A percentile compares a stretch with the other conserved stretches of the same genome.
Conservation (phyloP, 1,140 invertebrate genomes). For the Diuraphis noxia region DNA sequence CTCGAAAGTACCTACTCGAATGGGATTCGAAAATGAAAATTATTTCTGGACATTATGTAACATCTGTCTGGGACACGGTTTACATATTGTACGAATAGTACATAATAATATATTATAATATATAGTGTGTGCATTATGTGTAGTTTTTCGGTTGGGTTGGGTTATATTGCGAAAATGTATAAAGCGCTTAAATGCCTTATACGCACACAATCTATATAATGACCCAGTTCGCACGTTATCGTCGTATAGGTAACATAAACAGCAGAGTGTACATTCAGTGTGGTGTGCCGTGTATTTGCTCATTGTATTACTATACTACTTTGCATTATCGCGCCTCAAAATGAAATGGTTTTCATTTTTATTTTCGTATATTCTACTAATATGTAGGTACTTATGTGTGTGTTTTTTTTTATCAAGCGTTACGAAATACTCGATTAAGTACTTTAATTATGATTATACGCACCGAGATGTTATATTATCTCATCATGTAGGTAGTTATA, state of each 20-base stretch:
- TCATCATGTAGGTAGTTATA: neutral
- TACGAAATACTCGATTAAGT: neutral
- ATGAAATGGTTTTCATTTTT: neutral
- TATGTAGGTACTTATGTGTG: neutral
- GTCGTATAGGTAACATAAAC: neutral
- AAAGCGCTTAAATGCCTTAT: neutral
- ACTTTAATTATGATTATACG: neutral
- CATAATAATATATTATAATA: neutral
- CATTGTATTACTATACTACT: neutral
- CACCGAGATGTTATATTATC: neutral
- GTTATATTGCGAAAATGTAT: conserved; percentile 2
- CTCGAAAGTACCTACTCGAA: neutral
- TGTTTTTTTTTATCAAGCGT: neutral
- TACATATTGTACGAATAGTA: neutral
- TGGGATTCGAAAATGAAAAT: conserved; percentile 16
- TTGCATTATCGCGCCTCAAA: neutral
- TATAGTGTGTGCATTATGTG: neutral
- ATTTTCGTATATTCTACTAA: neutral
- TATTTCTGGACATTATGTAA: conserved; percentile 21
- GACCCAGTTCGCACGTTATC: conserved; percentile 37
- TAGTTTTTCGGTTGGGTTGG: neutral
- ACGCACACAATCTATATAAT: neutral
- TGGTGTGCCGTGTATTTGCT: neutral
- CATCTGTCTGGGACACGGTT: conserved; percentile 6
- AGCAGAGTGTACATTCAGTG: neutral